phyloP scores from a whole-genome alignment of 2,888 invertebrate genomes.

The Euzetes globulus region DNA sequence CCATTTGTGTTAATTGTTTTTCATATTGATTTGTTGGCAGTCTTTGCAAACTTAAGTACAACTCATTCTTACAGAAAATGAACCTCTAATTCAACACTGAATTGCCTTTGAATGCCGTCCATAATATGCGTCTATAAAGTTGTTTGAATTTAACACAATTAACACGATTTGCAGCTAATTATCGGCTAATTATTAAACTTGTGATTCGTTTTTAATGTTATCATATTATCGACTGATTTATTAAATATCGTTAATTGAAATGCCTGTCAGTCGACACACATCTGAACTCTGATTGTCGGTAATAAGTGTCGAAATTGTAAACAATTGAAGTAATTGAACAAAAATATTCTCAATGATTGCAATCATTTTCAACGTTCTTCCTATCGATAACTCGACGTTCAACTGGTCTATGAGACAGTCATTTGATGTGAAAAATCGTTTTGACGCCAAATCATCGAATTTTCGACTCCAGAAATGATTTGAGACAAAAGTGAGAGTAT shows the following conservation, averaged over 20 bases:
- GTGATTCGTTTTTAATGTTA: slow-evolving; percentile 9
- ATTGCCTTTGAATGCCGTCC: slow-evolving; percentile 30
- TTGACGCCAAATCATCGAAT: slow-evolving; percentile 27
- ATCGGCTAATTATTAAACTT: slow-evolving; percentile 10
- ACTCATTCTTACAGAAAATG: background rate
- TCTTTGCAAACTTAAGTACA: slow-evolving; percentile 5
- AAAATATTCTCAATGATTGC: background rate
- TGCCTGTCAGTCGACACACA: too few relatives aligned
- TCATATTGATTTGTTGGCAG: background rate
- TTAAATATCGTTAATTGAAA: background rate
- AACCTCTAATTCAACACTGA: background rate
- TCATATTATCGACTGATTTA: background rate
- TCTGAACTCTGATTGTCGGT: background rate
- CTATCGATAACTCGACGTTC: background rate
- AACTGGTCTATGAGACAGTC: background rate
- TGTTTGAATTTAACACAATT: background rate
- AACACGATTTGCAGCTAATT: slow-evolving; percentile 22
- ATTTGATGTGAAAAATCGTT: background rate
- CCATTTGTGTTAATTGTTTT: background rate
- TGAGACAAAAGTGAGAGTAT: slow-evolving; percentile 23
- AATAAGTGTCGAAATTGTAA: background rate
- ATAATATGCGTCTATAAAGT: slow-evolving; percentile 15
- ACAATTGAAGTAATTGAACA: background rate
- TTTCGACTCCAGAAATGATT: slow-evolving; percentile 11
- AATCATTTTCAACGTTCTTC: slow-evolving; percentile 6